Base-by-base conservation (phyloP, 2,113 vertebrate species). In the Theristicus caerulescens region DNA sequence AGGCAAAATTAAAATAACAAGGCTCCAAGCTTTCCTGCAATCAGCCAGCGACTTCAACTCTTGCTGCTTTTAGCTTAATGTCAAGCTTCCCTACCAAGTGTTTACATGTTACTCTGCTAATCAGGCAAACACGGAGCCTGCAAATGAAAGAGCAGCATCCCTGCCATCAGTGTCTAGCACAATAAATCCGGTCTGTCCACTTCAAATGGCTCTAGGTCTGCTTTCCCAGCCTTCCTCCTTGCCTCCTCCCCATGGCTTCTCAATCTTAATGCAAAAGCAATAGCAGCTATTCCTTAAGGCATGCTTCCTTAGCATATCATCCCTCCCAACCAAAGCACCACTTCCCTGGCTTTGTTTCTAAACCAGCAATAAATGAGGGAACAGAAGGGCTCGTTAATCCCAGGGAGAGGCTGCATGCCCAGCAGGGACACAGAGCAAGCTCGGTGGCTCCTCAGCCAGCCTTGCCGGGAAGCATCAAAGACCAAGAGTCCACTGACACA, bases 141-240 rank as follows among this genome's bases (percentile, higher is more conserved):
- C 67, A 93, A 94, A 95, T 82, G 62, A 92, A 93, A 96, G 71
- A 96, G 64, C 79, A 73, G 57, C 62, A 94, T 89, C 84, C 59
- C 62, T 86, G 88, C 70, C 93, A 80, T 90, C 86, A 67, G 52
- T 40, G 87, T 61, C 74, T 90, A 69, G 62, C 57, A 15, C 82
- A 61, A 84, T 76, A 93, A 92, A 96, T 92, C 70, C 0, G 0
- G 44, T 88, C 70, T 82, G 82, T 77, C 74, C 86, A 73, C 94
- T 93, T 77, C 62, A 55, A 71, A 70, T 44, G 51, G 52, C 84
- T 90, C 49, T 73, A 49, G 72, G 78, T 80, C 65, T 86, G 72
- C 47, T 93, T 86, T 86, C 88, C 66, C 92, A 77, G 49, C 66
- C 47, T 82, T 88, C 51, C 79, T 77, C 67, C 66, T 67, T 51